phyloP scores from a whole-genome alignment of 2,888 invertebrate genomes.

The Pandemis corylana region DNA sequence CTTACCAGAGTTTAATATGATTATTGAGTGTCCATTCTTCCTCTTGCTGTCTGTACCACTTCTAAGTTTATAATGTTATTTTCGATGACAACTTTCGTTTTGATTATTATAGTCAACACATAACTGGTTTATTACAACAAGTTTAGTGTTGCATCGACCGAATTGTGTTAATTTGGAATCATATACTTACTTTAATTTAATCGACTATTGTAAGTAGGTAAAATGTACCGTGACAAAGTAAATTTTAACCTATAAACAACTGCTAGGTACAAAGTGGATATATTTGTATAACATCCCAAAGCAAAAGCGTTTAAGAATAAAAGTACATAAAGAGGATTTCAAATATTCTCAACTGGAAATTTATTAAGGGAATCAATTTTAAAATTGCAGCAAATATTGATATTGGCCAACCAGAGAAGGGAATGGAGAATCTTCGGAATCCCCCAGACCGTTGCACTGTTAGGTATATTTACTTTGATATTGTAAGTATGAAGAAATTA shows the following conservation, averaged over 20 bases:
- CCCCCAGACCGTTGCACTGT: conserved; percentile 34
- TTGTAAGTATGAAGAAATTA: conserved; percentile 16
- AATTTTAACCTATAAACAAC: neutral
- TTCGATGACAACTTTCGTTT: neutral
- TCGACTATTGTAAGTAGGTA: conserved; percentile 25
- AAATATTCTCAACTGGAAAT: conserved; percentile 28
- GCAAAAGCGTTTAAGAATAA: conserved; percentile 12
- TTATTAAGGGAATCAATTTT: conserved; percentile 30
- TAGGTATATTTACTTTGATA: conserved; percentile 34
- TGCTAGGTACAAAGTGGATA: neutral
- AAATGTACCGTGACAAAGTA: neutral
- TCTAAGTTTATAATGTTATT: too few relatives aligned
- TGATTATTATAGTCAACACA: neutral
- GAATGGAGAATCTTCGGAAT: conserved; percentile 38
- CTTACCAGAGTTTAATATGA: neutral
- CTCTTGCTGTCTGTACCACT: too few relatives aligned
- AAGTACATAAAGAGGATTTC: conserved; percentile 26
- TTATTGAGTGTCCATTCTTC: too few relatives aligned
- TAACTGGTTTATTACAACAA: neutral
- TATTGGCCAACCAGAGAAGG: conserved; percentile 31
- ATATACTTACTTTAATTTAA: neutral
- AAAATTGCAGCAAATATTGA: conserved; percentile 38
- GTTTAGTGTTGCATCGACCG: neutral
- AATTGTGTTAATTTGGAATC: conserved; percentile 7
- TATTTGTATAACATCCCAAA: conserved; percentile 5